Evolutionary conservation across 1,140 invertebrate genomes (phyloP), one percentile per base, ranked within the genome.

Genomic region (Microplitis demolitor): DNA sequence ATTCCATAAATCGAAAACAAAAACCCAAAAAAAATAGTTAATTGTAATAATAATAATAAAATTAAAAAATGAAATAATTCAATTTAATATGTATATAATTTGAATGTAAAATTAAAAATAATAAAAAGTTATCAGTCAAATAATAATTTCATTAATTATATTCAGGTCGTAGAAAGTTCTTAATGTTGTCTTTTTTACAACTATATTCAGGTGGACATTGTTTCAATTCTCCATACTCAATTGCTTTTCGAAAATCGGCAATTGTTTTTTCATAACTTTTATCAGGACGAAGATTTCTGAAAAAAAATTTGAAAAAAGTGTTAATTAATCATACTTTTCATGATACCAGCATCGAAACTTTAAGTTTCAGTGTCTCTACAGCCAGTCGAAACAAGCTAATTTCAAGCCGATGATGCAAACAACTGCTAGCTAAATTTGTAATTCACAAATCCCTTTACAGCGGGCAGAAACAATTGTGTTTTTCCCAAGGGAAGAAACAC

Each of bases 101-200:
- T 54, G 24, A 63, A 14, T 33, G 39, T 58, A 61, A 69, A 60
- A 61, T 31, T 61, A 58, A 6, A 39, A 58, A 11, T 16, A 14
- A 69, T 39, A n/a, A 50, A 34, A 34, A 16, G 13, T 53, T 31
- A 39, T 39, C 39, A 39, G 39, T 39, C 39, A 6, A 39, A 11
- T 39, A 39, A 39, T 39, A 8, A 39, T 39, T 11, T 37, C n/a
- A 37, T 34, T 4, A 39, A 61, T 56, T 56, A 74, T 77, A 82
- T 69, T 80, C 72, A 24, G 77, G 77, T 61, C 54, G 76, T 53
- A 85, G 73, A 73, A 87, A 83, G 73, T 83, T 83, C 66, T 83
- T 80, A n/a, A 86, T 82, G 37, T 80, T 86, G 45, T 84, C 84
- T 35, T 84, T 84, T 75, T 87, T 85, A 60, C 87, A 88, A 68